Evolutionary conservation across 2,797 vertebrate species (phyloP), one percentile per base, ranked within the genome.

Genomic region (Sebastes variabilis): DNA sequence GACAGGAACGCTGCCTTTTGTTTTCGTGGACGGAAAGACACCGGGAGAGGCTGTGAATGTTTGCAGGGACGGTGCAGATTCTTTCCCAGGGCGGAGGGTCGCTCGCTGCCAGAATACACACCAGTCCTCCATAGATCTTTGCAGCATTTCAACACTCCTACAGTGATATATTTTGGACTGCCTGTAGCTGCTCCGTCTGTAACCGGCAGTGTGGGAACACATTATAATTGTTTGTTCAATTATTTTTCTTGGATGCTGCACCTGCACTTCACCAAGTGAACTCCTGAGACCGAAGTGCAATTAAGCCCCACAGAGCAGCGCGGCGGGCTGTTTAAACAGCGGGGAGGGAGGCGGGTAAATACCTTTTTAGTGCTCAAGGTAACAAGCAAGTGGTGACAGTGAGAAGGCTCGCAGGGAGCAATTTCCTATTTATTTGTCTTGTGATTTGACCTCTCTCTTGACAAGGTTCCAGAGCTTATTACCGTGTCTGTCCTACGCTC

Each of bases 311-410:
- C 72, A 30, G 89, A 92, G 90, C 87, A 46, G 77, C 69, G 42
- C 72, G 59, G 86, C 88, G 56, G 81, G 65, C 87, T 88, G 88
- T 88, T 87, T 89, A 88, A 94, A 81, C 84, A 68, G 85, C 78
- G 32, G 71, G 78, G 84, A 82, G 88, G 84, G 87, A 89, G 91
- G 81, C 83, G 30, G 85, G 91, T 95, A 94, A 96, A 94, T 92
- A 95, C 94, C 93, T 95, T 94, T 93, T 93, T 93, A 94, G 89
- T 30, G 86, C 89, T 90, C 87, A 93, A 95, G 95, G 94, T 94
- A 95, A 93, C 90, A 83, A 90, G 90, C 87, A 22, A 32, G 46
- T 81, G 82, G 82, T 93, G 94, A 93, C 89, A 90, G 94, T 86
- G 89, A 93, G 91, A 74, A 91, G 89, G 87, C 95, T 94, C 93